Base-by-base conservation (phyloP, 2,888 invertebrate genomes). In the Trisateles emortualis region DNA sequence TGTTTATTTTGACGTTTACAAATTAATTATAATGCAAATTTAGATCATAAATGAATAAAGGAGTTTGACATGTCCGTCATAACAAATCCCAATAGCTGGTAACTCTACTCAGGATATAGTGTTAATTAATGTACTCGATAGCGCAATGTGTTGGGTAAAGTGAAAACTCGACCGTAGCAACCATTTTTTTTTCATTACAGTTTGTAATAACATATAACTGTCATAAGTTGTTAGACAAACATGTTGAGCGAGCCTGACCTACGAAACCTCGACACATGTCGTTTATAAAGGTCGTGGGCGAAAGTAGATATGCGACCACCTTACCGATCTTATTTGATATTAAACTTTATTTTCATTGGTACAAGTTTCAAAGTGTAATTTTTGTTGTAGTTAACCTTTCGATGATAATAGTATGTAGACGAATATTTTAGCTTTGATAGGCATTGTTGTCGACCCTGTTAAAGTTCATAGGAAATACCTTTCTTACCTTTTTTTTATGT, bases 221-320 rank as follows among this genome's bases (percentile, higher is more conserved):
- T 55, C 64, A 54, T 54, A 67, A 59, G 35, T 67, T 42, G 54
- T 61, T 69, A 53, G 71, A 57, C 62, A 68, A 59, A 61, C 46
- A 68, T 59, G 50, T 53, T 57, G 65, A 48, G 51, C 4, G 59
- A 10, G 41, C 51, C 50, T 69, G 72, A 69, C 69, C 69, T 58
- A 62, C 59, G 62, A 64, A 62, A 56, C 72, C 62, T 68, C 65
- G 64, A 56, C 52, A 69, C 56, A 64, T 63, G 57, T 52, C 61
- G 56, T 59, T 70, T 56, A 16, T 35, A 71, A 71, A 70, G 69
- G 72, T 70, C 68, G 59, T 52, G 48, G 43, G 72, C 68, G 72
- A 70, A 71, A 70, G 69, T 69, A 51, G 32, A 19, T 33, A 32
- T 50, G 44, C 51, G 13, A 47, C 11, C 40, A 26, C 19, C 1